Base-by-base conservation (phyloP, 1,140 invertebrate species). In the Drosophila navojoa region DNA sequence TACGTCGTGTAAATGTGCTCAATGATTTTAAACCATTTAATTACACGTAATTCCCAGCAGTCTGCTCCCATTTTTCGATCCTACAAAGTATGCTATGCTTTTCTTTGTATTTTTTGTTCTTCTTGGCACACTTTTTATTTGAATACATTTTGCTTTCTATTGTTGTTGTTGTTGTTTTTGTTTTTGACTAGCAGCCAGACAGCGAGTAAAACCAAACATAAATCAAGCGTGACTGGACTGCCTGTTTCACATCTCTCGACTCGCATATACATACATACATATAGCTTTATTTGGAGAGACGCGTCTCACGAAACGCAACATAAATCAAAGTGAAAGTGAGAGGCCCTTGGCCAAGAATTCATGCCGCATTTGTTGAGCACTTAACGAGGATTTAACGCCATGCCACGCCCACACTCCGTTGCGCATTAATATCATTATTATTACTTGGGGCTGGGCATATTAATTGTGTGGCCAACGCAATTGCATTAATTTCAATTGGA, bases 11-110 rank as follows among this genome's bases (percentile, higher is more conserved):
- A 71, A 76, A 66, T 76, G 60, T 57, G 69, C 50, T 67, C 73
- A 66, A 66, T 68, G 70, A 72, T 60, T 72, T 68, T 59, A 68
- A 40, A 63, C 55, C 55, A 67, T 72, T 27, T 72, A 72, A 72
- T 72, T 67, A 72, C 44, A 64, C 60, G 49, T 57, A 71, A 71
- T 71, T 71, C 50, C n/a, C 19, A 29, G 38, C 22, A 25, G 32
- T 68, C 11, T 13, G 16, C 35, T 5, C 52, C 49, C 13, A 16
- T n/a, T 63, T 63, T 58, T 52, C n/a, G 13, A 1, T 25, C 35
- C 53, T 16, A n/a, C 44, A 53, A 69, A 69, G 42, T 44, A 61
- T 42, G 57, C 59, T 35, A 22, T 13, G 29, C 55, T 59, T 45
- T 16, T 19, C 19, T 19, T 19, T 19, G 1, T 19, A 1, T 15